Evolutionary conservation across 2,113 vertebrate species (phyloP).

Genomic region (Phylloscopus whistleri): DNA sequence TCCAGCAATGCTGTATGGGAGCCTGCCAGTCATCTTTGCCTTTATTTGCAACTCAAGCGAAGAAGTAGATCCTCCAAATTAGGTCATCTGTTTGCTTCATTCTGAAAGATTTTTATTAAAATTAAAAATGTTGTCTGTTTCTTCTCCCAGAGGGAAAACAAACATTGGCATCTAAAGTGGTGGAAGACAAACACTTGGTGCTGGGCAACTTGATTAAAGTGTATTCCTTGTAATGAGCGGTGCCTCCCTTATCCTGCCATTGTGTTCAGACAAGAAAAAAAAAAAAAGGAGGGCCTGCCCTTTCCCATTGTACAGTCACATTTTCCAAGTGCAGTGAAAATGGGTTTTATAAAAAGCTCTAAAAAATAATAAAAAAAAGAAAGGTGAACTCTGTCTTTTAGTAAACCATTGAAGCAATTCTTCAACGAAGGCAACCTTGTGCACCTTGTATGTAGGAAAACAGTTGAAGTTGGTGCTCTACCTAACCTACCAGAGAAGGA

Average conservation of each 20-base stretch:
- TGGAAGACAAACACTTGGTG: constrained; percentile 31
- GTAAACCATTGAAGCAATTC: neutral
- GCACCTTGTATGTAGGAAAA: neutral
- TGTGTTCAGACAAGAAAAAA: constrained; percentile 45
- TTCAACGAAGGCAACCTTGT: neutral
- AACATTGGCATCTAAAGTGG: constrained; percentile 41
- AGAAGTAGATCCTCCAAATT: neutral
- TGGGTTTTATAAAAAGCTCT: neutral
- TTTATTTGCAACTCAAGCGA: neutral
- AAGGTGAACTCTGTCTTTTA: neutral
- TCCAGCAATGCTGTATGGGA: neutral
- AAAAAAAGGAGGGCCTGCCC: constrained; percentile 2
- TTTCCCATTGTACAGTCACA: constrained; percentile 53
- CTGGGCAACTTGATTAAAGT: constrained; percentile 57
- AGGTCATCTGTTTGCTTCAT: constrained; percentile 19
- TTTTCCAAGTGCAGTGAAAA: constrained; percentile 60
- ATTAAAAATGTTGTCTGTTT: constrained; percentile 15
- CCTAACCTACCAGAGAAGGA: neutral
- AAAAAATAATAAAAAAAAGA: neutral
- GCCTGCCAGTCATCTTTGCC: neutral
- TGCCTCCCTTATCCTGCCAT: constrained; percentile 72
- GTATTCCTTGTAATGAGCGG: constrained; percentile 40
- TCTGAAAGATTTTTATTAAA: constrained; percentile 47
- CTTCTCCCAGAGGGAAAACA: constrained; percentile 39
- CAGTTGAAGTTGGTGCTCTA: neutral